phyloP scores from a whole-genome alignment of 2,113 vertebrate genomes.

The Piprites chloris region DNA sequence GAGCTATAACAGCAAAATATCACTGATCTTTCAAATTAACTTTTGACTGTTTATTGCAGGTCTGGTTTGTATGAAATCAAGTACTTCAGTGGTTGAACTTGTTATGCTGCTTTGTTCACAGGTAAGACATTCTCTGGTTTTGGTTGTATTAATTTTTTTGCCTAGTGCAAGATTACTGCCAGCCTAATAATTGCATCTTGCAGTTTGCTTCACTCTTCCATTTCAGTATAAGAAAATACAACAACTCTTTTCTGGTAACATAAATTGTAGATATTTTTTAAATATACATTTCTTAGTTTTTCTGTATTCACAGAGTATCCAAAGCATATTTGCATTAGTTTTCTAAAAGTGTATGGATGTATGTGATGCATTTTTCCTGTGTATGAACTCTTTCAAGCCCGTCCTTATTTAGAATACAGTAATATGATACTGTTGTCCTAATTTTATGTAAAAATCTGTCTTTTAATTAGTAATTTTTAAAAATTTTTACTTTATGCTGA shows the following conservation, averaged over 20 bases:
- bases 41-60: constrained; percentile 73
- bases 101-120: constrained; percentile 99
- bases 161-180: neutral
- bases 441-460: neutral
- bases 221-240: neutral
- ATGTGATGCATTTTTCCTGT: neutral
- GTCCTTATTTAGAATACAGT: neutral
- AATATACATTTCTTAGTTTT: neutral
- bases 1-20: neutral
- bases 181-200: neutral
- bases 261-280: neutral
- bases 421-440: neutral
- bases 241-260: neutral
- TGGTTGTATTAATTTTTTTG: neutral
- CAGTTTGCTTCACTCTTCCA: neutral
- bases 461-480: neutral
- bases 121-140: constrained; percentile 72
- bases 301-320: neutral
- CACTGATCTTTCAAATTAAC: neutral
- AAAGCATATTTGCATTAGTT: neutral
- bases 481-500: neutral
- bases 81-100: constrained; percentile 95
- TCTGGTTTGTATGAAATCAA: constrained; percentile 98
- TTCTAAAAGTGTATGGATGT: neutral
- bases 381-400: neutral